Conservation (phyloP, 2,113 vertebrate species). For the Clarias gariepinus region DNA sequence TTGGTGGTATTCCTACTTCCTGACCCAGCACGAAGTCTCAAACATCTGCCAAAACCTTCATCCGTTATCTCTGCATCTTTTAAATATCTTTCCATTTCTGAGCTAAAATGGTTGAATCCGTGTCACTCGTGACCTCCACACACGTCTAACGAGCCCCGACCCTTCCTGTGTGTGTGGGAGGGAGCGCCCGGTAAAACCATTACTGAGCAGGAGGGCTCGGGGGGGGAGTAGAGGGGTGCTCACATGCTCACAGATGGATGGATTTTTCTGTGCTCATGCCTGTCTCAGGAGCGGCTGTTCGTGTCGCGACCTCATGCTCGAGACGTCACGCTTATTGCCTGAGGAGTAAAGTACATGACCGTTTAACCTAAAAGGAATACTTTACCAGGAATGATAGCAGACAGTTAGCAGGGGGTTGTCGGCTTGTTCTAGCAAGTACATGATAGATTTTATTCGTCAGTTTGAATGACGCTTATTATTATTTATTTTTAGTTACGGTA, state of each 20-base stretch:
- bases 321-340: neutral
- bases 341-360: neutral
- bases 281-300: neutral
- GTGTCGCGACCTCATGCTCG: conserved; percentile 21
- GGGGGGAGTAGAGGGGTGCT: neutral
- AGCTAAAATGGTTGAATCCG: neutral
- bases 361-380: conserved; percentile 7
- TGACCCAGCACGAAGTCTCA: neutral
- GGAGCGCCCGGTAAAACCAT: conserved; percentile 39
- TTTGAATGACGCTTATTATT: neutral
- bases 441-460: neutral
- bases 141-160: neutral
- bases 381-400: neutral
- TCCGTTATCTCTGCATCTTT: neutral
- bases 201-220: neutral
- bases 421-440: neutral
- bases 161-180: conserved; percentile 36
- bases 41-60: neutral
- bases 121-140: conserved; percentile 12
- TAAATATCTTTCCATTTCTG: neutral
- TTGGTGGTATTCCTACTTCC: neutral
- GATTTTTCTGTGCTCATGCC: neutral
- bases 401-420: neutral
- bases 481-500: neutral
- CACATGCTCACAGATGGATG: neutral